Percentiles rank a stretch among this genome's conserved stretches.
These are phyloP conservation scores for Cyprinodon diabolis DNA, from an alignment of 2,797 vertebrate species.

Conservation along the genomic window DNA sequence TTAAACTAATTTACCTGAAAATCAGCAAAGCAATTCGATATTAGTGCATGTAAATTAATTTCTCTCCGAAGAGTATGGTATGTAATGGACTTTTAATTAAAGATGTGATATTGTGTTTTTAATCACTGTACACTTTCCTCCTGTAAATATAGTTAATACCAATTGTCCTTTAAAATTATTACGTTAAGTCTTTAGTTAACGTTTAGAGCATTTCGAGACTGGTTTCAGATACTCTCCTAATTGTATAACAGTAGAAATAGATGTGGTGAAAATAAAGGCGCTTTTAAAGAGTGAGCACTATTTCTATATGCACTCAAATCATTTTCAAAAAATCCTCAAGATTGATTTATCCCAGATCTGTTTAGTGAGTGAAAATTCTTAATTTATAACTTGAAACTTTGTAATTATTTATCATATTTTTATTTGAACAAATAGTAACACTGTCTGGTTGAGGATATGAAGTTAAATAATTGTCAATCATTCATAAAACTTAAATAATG, in stretches of 20 bases:
- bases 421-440: neutral
- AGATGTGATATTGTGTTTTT: neutral
- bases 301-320: neutral
- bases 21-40: neutral
- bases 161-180: neutral
- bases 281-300: neutral
- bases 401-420: neutral
- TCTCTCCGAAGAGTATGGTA: neutral
- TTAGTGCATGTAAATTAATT: neutral
- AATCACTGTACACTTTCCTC: neutral
- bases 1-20: constrained; percentile 2
- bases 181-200: neutral
- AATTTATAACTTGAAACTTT: neutral
- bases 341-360: neutral
- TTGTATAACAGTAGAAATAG: neutral
- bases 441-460: neutral
- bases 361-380: neutral
- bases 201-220: neutral
- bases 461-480: neutral
- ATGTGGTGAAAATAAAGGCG: neutral
- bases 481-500: neutral
- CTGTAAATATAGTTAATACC: neutral
- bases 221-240: neutral
- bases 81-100: neutral
- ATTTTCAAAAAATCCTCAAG: neutral